Evolutionary conservation across 2,797 vertebrate species (phyloP).

Genomic region (Leucoraja ocellata): DNA sequence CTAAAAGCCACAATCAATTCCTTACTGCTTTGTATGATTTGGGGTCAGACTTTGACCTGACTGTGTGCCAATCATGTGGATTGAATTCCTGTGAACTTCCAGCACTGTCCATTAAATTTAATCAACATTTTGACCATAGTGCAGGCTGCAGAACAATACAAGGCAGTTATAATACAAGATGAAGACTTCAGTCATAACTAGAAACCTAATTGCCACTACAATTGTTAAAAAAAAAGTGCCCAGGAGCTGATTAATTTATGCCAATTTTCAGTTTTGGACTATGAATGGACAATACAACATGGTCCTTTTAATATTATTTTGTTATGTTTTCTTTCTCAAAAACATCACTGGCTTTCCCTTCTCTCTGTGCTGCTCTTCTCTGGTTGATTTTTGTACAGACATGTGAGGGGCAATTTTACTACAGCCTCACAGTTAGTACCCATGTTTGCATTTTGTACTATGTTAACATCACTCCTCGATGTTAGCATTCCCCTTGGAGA

Average conservation of each 20-base stretch:
- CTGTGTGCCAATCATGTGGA: neutral
- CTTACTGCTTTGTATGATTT: neutral
- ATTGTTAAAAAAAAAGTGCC: neutral
- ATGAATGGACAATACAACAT: neutral
- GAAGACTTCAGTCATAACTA: neutral
- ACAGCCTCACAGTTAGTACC: neutral
- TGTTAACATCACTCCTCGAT: neutral
- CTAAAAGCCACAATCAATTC: neutral
- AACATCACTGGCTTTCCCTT: neutral
- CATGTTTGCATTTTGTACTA: neutral
- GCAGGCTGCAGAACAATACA: neutral
- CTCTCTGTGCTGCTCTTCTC: neutral
- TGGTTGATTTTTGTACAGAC: neutral
- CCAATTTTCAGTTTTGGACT: neutral
- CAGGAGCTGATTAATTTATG: neutral
- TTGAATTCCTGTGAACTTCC: neutral
- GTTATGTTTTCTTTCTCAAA: neutral
- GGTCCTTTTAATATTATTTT: neutral
- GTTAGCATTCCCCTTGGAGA: neutral
- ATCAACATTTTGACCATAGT: neutral
- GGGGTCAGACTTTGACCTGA: neutral
- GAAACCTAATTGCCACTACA: neutral
- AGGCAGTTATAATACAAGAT: neutral
- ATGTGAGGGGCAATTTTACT: neutral
- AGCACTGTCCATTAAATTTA: neutral